These are phyloP conservation scores for Novumbra hubbsi DNA, from an alignment of 2,797 vertebrate genomes.

Conservation along the genomic window DNA sequence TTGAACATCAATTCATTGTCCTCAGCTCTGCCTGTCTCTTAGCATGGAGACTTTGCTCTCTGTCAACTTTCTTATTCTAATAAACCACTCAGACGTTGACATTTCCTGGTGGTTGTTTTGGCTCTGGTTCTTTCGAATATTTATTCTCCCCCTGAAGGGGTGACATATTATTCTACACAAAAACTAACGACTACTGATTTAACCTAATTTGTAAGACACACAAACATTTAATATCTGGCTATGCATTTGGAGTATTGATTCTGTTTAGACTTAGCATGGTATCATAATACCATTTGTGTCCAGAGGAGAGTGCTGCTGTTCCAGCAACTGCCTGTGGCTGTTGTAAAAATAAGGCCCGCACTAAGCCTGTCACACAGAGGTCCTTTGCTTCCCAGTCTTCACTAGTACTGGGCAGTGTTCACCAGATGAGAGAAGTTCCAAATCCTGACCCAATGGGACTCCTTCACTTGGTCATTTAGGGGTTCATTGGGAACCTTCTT, in stretches of 20 bases:
- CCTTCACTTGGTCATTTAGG: not conserved
- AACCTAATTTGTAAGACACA: not conserved
- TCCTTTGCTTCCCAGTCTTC: too few relatives aligned
- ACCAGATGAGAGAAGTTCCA: too few relatives aligned
- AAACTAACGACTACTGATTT: not conserved
- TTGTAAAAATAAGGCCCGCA: constrained; percentile 19
- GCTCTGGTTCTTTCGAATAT: not conserved
- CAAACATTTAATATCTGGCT: not conserved
- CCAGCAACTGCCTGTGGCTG: not conserved
- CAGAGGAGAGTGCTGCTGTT: constrained; percentile 38
- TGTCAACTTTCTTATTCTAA: constrained; percentile 81
- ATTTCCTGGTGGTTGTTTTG: not conserved
- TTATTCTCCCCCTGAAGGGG: not conserved
- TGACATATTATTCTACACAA: not conserved
- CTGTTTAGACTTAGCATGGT: not conserved
- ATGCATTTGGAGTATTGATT: not conserved
- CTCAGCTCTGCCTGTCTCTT: constrained; percentile 72
- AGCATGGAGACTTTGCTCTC: constrained; percentile 76
- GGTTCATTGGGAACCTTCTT: not conserved
- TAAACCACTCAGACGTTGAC: constrained; percentile 74
- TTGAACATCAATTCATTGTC: constrained; percentile 63
- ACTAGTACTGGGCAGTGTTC: too few relatives aligned
- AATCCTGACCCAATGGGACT: too few relatives aligned
- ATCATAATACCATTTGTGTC: constrained; percentile 22
- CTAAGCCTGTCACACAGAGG: not conserved